Base-by-base conservation (phyloP, 2,888 invertebrate species). In the Agrochola litura region DNA sequence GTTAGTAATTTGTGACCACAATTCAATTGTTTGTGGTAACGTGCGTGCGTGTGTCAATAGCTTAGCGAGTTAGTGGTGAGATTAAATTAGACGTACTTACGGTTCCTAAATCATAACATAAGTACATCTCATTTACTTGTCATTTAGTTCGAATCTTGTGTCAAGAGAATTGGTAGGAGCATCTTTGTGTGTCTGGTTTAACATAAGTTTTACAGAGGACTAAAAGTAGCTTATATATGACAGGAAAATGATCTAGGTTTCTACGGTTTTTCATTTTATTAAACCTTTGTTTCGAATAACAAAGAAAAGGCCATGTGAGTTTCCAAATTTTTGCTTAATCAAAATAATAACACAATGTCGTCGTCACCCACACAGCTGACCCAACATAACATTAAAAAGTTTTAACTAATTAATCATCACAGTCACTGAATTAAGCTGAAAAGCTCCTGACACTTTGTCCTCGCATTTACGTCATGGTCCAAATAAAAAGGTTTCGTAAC, bases 371-470 rank as follows among this genome's bases (percentile, higher is more conserved):
- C 41, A 78, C 75, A 76, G 41, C 54, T 61, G 49, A 73, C 60
- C 19, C 10, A 81, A 76, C 9, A 25, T 49, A 60, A 72, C 60
- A 69, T 68, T 60, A 70, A 85, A 82, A 82, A 83, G 65, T 82
- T 88, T 74, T 6, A 58, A 56, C 61, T 81, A 88, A 88, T 88
- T 88, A 87, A 88, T 88, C 88, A 88, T 79, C 56, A 22, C 70
- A 77, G 73, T 61, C 41, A 73, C 78, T 70, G 56, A 77, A 76
- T 86, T 77, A 77, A 77, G 78, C 83, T 83, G 63, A 83, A 86
- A 86, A 81, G 68, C 71, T 82, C 76, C 49, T 68, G 77, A 66
- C 77, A 81, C 60, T 77, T 81, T 72, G 25, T 76, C 76, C 74
- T 87, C 79, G 76, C 72, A 80, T 87, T 83, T 81, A 81, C 77